Conservation (phyloP, 2,888 invertebrate species). For the Dioctria rufipes region DNA sequence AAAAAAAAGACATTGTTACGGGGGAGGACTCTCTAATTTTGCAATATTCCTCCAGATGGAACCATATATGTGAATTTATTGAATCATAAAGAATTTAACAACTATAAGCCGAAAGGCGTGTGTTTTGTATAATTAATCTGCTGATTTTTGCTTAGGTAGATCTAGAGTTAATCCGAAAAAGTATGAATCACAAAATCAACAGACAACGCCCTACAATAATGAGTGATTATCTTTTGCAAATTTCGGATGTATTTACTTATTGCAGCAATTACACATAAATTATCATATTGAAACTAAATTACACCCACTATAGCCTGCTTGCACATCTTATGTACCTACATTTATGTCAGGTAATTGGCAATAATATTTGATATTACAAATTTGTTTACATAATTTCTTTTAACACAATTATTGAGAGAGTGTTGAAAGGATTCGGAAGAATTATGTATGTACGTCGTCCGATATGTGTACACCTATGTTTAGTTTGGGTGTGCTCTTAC, state of each 20-base stretch:
- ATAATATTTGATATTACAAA: conserved; percentile 1
- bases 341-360: conserved; percentile 1
- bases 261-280: conserved; percentile 39
- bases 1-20: conserved; percentile 9
- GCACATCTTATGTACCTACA: background rate
- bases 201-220: conserved; percentile 12
- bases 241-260: background rate
- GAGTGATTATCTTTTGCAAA: background rate
- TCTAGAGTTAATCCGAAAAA: background rate
- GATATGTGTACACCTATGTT: background rate
- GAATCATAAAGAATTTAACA: conserved; percentile 4
- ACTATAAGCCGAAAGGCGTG: background rate
- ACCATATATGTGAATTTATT: conserved; percentile 29
- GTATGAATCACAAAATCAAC: conserved; percentile 6
- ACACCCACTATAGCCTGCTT: background rate
- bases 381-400: conserved; percentile 4
- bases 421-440: conserved; percentile 9
- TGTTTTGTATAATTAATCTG: conserved; percentile 39
- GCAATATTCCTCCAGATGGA: conserved; percentile 12
- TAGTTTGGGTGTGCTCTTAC: conserved; percentile 3
- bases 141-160: background rate
- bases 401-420: background rate
- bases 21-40: conserved; percentile 9
- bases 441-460: background rate
- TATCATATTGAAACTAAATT: background rate